Base-by-base conservation (phyloP, 2,888 invertebrate species). In the Oligia latruncula region DNA sequence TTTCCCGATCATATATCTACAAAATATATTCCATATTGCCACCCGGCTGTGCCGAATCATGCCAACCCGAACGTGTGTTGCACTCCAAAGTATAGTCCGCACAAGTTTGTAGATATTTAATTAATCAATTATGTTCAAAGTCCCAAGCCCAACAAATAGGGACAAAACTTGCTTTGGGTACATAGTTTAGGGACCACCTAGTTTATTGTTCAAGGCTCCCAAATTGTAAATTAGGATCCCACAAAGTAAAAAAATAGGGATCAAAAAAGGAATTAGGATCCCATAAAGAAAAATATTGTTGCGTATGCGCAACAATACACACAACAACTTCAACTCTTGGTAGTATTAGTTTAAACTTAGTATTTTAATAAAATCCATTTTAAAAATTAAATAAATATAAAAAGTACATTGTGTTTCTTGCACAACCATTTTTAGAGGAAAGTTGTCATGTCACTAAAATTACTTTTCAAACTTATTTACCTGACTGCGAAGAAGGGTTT, bases 351-450 rank as follows among this genome's bases (percentile, higher is more conserved):
- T 49, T 49, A 60, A 75, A 46, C 20, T 55, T 71, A 35, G 13
- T 77, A 60, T 20, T 67, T 29, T 70, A 70, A 29, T 35, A 64
- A 64, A 29, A 62, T 9, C 0, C 20, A 35, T 81, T 58, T 5
- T n/a, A 17, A 71, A 79, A 72, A 71, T 11, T 64, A 35, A 81
- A 81, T 62, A 55, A 46, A 71, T 64, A 58, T 43, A 29, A 60
- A 64, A 72, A 65, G 64, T 72, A 83, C 64, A 83, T 64, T 65
- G 70, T 1, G 29, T 78, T 68, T 72, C 4, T 55, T 81, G 43
- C 77, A 73, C 74, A 84, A 77, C 81, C 77, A 65, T 85, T 65
- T 58, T n/a, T 1, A 49, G 64, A 81, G 46, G 62, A 81, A 70
- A 80, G 17, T 58, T 55, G 5, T 64, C 13, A n/a, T 49, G 13